Evolutionary conservation across 2,113 vertebrate genomes (phyloP), one percentile per base, ranked within the genome.

Genomic region (Pygoscelis antarcticus): DNA sequence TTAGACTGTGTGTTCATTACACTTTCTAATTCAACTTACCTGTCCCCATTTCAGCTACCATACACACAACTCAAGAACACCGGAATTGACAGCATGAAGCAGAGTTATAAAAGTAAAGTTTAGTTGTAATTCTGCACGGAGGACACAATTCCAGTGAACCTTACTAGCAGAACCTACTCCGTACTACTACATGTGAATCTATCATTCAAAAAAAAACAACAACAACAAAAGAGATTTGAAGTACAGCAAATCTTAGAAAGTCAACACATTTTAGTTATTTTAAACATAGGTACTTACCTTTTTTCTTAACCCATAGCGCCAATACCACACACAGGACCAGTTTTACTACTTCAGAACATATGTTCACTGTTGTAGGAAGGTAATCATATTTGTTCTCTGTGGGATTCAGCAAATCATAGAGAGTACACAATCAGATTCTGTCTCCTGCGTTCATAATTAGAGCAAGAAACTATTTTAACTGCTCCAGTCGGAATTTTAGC

Each of bases 361-460:
- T 98, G 93, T 99, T 99, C 94, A 99, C 99, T 34, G 99, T 99
- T 5, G 99, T 98, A 61, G 99, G 99, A 80, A 99, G 99, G 95
- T 99, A 99, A 98, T 99, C 99, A 29, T 99, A 99, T 76, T 98
- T 99, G 96, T 99, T 99, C 42, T 99, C 99, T 99, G 98, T 52
- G 95, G 97, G 97, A 98, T 54, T 91, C 62, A 96, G 93, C 68
- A 96, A 70, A 95, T 78, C 25, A 87, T 3, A 85, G 14, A 72
- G 68, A 83, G 25, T 4, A 74, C 5, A 90, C 9, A 57, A 49
- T 93, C n/a, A 94, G 75, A 83, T 88, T 78, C 40, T 78, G 44
- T 18, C 66, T 69, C 30, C 44, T 66, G 34, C 2, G 19, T 54
- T 29, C 16, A 25, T 40, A 49, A 69, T 29, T 62, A 25, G 7